phyloP scores from a whole-genome alignment of 2,888 invertebrate species.

The Epinotia nisella region DNA sequence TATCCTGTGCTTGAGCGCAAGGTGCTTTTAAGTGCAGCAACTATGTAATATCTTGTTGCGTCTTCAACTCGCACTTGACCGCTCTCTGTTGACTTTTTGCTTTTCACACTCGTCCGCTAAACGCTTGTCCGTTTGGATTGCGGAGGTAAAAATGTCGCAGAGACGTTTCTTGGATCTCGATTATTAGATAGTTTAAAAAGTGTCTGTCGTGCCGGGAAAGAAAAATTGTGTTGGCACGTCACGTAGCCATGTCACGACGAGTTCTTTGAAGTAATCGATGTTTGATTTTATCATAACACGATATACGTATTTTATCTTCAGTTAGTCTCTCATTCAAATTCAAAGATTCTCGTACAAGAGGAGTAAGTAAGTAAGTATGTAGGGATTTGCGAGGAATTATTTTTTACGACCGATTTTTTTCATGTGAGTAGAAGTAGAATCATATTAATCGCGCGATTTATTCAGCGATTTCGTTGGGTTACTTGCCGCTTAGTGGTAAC shows the following conservation, averaged over 20 bases:
- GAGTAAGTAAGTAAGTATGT: background rate
- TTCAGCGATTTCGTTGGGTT: background rate
- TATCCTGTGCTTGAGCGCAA: background rate
- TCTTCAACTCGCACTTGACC: slow-evolving; percentile 30
- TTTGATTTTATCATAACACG: slow-evolving; percentile 26
- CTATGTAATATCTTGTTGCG: slow-evolving; percentile 7
- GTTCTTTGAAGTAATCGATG: slow-evolving; percentile 38
- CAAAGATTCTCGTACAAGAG: background rate
- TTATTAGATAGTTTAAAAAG: slow-evolving; percentile 43
- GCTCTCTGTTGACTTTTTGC: slow-evolving; percentile 62
- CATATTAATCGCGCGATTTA: background rate
- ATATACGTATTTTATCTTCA: slow-evolving; percentile 4
- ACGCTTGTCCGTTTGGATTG: slow-evolving; percentile 63
- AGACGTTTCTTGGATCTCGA: slow-evolving; percentile 47
- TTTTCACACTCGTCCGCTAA: slow-evolving; percentile 80
- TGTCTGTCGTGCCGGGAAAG: slow-evolving; percentile 38
- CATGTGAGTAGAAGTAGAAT: background rate
- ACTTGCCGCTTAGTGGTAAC: no score
- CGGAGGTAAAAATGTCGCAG: slow-evolving; percentile 70
- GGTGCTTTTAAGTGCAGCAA: slow-evolving; percentile 9
- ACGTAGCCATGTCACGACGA: slow-evolving; percentile 50
- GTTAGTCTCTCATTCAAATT: background rate
- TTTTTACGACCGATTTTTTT: background rate
- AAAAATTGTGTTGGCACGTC: slow-evolving; percentile 30
- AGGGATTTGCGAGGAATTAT: background rate